Percentiles rank a stretch among this genome's conserved stretches.
Evolutionary conservation across 1,140 invertebrate species (phyloP).

Genomic region (Drosophila insularis): DNA sequence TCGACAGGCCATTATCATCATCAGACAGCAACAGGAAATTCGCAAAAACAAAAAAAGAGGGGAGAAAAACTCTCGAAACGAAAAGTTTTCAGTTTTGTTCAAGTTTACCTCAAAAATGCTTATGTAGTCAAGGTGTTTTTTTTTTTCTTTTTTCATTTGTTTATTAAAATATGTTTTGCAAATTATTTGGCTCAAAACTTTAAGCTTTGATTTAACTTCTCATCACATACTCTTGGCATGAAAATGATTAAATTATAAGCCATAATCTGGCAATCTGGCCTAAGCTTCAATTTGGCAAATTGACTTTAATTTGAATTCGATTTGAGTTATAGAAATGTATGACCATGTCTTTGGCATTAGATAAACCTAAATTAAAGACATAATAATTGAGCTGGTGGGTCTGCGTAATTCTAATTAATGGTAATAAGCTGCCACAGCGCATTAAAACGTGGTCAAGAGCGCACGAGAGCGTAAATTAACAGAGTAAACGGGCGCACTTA

Average conservation of each 20-base stretch:
- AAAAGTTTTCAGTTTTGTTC: conserved; percentile 28
- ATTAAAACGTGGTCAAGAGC: conserved; percentile 59
- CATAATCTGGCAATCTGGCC: too few species aligned
- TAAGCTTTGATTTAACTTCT: not conserved
- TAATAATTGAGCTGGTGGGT: conserved; percentile 62
- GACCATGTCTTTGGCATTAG: conserved; percentile 26
- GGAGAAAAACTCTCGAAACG: not conserved
- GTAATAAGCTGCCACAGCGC: conserved; percentile 47
- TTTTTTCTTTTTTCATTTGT: conserved; percentile 36
- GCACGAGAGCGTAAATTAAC: conserved; percentile 33
- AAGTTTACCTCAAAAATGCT: conserved; percentile 37
- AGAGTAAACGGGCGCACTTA: not conserved
- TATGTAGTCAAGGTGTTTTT: conserved; percentile 28
- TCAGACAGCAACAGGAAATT: conserved; percentile 57
- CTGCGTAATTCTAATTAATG: conserved; percentile 57
- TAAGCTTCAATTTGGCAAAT: not conserved
- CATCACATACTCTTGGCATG: not conserved
- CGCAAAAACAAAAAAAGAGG: conserved; percentile 20
- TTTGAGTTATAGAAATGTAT: not conserved
- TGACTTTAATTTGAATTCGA: not conserved
- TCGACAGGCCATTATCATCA: conserved; percentile 34
- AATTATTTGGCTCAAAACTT: not conserved
- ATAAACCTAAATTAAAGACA: conserved; percentile 35
- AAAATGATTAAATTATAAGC: not conserved
- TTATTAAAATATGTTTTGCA: conserved; percentile 45